A percentile compares a stretch with the other conserved stretches of the same genome.
Evolutionary conservation across 2,113 vertebrate species (phyloP).

Genomic region (Sphaerodactylus townsendi): DNA sequence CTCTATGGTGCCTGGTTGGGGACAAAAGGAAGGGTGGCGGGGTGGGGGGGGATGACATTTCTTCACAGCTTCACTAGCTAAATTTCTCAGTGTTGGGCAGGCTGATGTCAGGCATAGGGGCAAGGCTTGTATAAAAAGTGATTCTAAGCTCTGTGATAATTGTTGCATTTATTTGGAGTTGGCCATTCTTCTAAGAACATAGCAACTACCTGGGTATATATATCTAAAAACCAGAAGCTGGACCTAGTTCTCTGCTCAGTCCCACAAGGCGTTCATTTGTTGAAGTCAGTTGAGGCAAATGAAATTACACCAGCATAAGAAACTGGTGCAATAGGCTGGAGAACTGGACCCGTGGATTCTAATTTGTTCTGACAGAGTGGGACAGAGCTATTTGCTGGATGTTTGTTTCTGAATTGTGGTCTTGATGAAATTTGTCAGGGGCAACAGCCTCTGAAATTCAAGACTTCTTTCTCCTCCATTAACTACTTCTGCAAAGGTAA

Average conservation of each 20-base stretch:
- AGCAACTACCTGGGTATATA: slow-evolving; percentile 17
- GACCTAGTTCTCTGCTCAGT: slow-evolving; percentile 25
- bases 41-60: too few relatives aligned
- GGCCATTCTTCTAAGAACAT: neutral
- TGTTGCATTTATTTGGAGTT: neutral
- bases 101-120: neutral
- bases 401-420: slow-evolving; percentile 26
- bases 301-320: slow-evolving; percentile 36
- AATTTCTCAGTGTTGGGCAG: neutral
- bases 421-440: slow-evolving; percentile 65
- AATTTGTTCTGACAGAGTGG: slow-evolving; percentile 66
- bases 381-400: slow-evolving; percentile 56
- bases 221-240: slow-evolving; percentile 22
- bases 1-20: too few relatives aligned
- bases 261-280: slow-evolving; percentile 16
- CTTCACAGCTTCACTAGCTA: neutral
- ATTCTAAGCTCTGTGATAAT: neutral
- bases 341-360: slow-evolving; percentile 52
- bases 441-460: slow-evolving; percentile 48
- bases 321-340: slow-evolving; percentile 49
- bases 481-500: slow-evolving; percentile 44
- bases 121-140: neutral
- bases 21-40: too few relatives aligned
- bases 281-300: slow-evolving; percentile 22
- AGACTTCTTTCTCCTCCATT: slow-evolving; percentile 61